Evolutionary conservation across 2,888 invertebrate genomes (phyloP).

Genomic region (Polydrusus cervinus): DNA sequence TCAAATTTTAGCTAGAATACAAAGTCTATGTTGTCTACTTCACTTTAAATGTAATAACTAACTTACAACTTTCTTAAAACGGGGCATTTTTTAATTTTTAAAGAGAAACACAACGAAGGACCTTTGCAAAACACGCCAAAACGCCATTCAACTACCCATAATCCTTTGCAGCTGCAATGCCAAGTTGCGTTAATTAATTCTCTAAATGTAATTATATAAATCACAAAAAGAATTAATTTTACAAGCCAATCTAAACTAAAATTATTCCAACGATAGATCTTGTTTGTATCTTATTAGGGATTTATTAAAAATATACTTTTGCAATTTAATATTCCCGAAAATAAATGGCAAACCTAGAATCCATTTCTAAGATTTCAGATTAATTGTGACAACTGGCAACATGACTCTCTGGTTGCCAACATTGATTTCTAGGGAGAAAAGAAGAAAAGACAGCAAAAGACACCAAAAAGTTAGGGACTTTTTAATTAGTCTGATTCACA

Average conservation of each 20-base stretch:
- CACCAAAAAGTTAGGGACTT: conserved; percentile 70
- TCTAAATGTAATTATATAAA: background rate
- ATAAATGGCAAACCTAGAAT: background rate
- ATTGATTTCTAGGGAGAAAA: conserved; percentile 71
- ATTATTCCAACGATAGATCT: background rate
- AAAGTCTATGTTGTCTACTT: conserved; percentile 56
- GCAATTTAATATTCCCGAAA: background rate
- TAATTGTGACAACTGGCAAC: conserved; percentile 32
- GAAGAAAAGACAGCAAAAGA: conserved; percentile 70
- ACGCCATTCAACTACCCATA: conserved; percentile 68
- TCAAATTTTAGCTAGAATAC: conserved; percentile 53
- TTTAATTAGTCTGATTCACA: conserved; percentile 61
- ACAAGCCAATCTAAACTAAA: background rate
- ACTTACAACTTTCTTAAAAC: conserved; percentile 70
- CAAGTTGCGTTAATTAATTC: conserved; percentile 17
- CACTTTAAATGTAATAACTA: conserved; percentile 56
- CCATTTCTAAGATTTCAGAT: background rate
- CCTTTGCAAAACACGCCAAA: conserved; percentile 63
- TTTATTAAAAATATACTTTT: background rate
- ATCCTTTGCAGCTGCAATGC: conserved; percentile 63
- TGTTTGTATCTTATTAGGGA: too few species aligned
- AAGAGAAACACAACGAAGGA: conserved; percentile 47
- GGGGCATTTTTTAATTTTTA: conserved; percentile 69
- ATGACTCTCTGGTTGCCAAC: conserved; percentile 64
- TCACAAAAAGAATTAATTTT: background rate